Base-by-base conservation (phyloP, 2,797 vertebrate species). In the Cossypha dichroa region DNA sequence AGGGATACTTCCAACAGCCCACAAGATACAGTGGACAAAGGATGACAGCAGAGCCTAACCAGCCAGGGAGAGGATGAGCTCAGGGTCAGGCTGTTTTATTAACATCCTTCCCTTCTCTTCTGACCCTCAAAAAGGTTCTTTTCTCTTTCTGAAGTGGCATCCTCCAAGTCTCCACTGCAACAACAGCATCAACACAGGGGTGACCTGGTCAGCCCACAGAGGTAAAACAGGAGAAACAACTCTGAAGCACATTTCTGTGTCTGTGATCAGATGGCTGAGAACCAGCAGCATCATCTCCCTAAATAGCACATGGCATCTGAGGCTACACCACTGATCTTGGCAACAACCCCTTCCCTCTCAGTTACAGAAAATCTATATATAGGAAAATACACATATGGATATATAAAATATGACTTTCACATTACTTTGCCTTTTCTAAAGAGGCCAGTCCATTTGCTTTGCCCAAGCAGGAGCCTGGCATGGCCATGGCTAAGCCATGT, bases 151-250 rank as follows among this genome's bases (percentile, higher is more conserved):
- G 48, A 52, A 59, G 29, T 22, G 33, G 64, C 41, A 54, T 17
- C 26, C 55, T 69, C 48, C 3, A 3, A 68, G 55, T 14, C 33
- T 54, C 38, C 16, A 4, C 17, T 73, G 72, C 40, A 81, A 34
- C 12, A 28, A 55, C 13, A 21, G 40, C 51, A 28, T 11, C 3
- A 4, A 51, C 0, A 0, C 58, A 51, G 34, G n/a, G 34, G 26
- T 54, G 58, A 80, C 20, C 59, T 41, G 14, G 55, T 58, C 40
- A 81, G 73, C 36, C 28, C 64, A 67, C 31, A 52, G 67, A 82
- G 55, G 67, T 49, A 40, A 49, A 73, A 81, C 26, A 43, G 34
- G n/a, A 78, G 29, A 64, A 91, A 45, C 16, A 4, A 34, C 67
- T 70, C 43, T 9, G 66, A 91, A 86, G 33, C 29, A 36, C 12